A percentile compares a stretch with the other conserved stretches of the same genome.
phyloP scores from a whole-genome alignment of 1,140 invertebrate species.

The Heterodera carotae region DNA sequence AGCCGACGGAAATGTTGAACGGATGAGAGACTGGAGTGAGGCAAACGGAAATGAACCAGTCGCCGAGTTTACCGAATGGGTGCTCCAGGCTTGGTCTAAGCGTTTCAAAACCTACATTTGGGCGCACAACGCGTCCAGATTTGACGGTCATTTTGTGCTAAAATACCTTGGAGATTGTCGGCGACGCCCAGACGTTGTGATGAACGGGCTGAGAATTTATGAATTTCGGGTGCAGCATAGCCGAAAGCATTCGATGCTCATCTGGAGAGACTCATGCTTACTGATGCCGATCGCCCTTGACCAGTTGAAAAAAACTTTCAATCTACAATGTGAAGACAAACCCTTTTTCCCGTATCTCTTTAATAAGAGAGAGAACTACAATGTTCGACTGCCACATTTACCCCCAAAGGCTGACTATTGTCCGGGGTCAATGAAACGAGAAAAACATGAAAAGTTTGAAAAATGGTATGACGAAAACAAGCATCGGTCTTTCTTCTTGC shows the following conservation, averaged over 20 bases:
- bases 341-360: not conserved
- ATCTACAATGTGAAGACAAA: not conserved
- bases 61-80: not conserved
- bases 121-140: not conserved
- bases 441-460: not conserved
- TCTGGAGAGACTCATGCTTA: not conserved
- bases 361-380: not conserved
- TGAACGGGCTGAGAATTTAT: constrained; percentile 1
- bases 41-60: not conserved
- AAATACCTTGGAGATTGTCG: not conserved
- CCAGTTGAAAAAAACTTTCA: not conserved
- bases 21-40: constrained; percentile 3
- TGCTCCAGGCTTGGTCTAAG: not conserved
- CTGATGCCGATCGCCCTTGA: not conserved
- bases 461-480: not conserved
- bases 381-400: not conserved
- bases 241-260: not conserved
- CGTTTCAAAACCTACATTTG: not conserved
- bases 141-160: not conserved
- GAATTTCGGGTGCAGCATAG: not conserved
- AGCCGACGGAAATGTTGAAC: not conserved
- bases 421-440: not conserved
- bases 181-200: not conserved
- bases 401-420: not conserved
- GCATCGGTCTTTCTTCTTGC: not conserved